These are phyloP conservation scores for Coelinius sp. DNA, from an alignment of 2,888 invertebrate species.

Conservation along the genomic window DNA sequence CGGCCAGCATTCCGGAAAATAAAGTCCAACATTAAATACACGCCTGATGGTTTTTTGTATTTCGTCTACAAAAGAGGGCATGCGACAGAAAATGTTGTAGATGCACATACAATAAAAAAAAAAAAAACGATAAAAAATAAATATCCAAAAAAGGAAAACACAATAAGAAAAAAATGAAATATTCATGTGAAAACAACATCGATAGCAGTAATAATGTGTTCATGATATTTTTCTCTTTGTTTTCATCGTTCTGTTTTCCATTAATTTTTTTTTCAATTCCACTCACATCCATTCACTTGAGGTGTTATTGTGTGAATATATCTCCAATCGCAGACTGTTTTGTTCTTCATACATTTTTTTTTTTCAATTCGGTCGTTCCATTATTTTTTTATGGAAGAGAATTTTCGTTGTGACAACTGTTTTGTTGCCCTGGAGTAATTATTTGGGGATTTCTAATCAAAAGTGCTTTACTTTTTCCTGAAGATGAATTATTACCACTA, in stretches of 20 bases:
- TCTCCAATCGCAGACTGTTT: background rate
- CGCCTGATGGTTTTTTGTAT: slow-evolving; percentile 28
- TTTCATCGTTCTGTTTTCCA: background rate
- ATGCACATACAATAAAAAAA: slow-evolving; percentile 43
- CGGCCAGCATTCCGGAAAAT: slow-evolving; percentile 76
- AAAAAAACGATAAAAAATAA: slow-evolving; percentile 36
- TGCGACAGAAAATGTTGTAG: slow-evolving; percentile 45
- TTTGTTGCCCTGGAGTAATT: background rate
- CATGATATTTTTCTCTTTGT: slow-evolving; percentile 9
- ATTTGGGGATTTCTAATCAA: slow-evolving; percentile 12
- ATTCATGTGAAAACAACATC: background rate
- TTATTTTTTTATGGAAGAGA: background rate
- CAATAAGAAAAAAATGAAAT: background rate
- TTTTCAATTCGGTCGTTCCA: background rate
- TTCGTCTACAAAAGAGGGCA: slow-evolving; percentile 45
- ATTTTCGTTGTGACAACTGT: slow-evolving; percentile 11
- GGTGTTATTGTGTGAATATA: background rate
- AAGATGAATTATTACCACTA: background rate
- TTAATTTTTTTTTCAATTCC: background rate
- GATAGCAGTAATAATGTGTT: slow-evolving; percentile 27
- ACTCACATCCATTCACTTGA: background rate
- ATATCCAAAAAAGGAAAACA: background rate
- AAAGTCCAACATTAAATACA: slow-evolving; percentile 50
- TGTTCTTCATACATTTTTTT: background rate
- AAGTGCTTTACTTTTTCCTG: slow-evolving; percentile 1